Evolutionary conservation across 2,113 vertebrate genomes (phyloP).

Genomic region (Peromyscus leucopus): DNA sequence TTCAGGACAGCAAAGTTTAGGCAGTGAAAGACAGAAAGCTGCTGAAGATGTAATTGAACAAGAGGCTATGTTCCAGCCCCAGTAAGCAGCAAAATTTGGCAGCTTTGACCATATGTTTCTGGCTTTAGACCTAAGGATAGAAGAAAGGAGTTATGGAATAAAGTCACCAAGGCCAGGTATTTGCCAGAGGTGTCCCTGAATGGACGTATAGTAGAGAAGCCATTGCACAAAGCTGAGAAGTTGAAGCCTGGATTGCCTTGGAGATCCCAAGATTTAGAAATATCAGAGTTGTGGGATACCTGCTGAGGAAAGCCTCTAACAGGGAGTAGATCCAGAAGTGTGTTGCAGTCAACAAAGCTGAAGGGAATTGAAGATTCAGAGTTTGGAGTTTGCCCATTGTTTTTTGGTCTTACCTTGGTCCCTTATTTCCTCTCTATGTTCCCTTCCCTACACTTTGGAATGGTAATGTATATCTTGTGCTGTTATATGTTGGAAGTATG

Average conservation of each 20-base stretch:
- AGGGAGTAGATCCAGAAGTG: not conserved
- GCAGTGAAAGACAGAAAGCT: not conserved
- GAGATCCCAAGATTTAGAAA: not conserved
- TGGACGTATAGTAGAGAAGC: not conserved
- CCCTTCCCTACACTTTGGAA: not conserved
- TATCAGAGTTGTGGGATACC: not conserved
- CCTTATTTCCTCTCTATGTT: not conserved
- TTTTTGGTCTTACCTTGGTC: not conserved
- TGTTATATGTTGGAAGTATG: not conserved
- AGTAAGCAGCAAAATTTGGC: not conserved
- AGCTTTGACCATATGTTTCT: not conserved
- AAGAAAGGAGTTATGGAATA: not conserved
- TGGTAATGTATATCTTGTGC: not conserved
- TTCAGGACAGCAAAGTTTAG: not conserved
- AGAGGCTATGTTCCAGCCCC: not conserved
- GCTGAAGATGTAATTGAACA: not conserved
- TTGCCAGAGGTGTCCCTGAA: not conserved
- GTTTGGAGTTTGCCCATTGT: not conserved
- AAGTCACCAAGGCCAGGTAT: not conserved
- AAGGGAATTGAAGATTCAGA: not conserved
- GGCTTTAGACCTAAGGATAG: not conserved
- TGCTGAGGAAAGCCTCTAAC: not conserved
- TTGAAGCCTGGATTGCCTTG: not conserved
- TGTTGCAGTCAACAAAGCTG: not conserved
- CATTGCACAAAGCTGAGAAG: not conserved